Evolutionary conservation across 2,888 invertebrate species (phyloP), one percentile per base, ranked within the genome.

Genomic region (Epistrophe eligans): DNA sequence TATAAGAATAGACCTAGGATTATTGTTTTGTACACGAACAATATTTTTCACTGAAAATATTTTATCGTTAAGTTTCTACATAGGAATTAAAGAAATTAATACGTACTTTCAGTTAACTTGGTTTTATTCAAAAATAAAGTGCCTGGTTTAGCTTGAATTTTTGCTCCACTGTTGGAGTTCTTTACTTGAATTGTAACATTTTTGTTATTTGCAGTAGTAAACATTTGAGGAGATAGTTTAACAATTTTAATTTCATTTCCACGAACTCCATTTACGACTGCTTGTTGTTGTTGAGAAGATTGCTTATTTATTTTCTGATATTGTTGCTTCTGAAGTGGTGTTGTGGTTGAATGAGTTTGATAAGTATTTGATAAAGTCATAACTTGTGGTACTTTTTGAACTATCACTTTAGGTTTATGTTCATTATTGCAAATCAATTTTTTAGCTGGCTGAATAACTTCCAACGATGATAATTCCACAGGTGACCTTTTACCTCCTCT

Each of bases 1-100:
- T 28, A 97, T 93, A 17, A 96, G 93, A 83, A 97, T 95, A 0
- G 96, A 96, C 17, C 96, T 93, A 6, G 95, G 94, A 90, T 94
- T 94, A 38, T 84, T 67, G 76, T 89, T 90, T 77, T 90, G 90
- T 9, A 89, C 88, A 17, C 89, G 90, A 52, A 89, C 88, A 19
- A 89, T 66, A 84, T 90, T 90, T 70, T 88, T 89, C 52, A 88
- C 89, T 89, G 57, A 5, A 74, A 70, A 17, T 9, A 19, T 28
- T 15, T 15, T 4, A 10, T 32, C 7, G 9, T 8, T 55, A 15
- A 55, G 28, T 28, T 55, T 28, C n/a, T 55, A 10, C 11, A 7
- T 11, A 19, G 8, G 9, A 28, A 55, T 32, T 4, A 9, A 5
- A 24, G 15, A 40, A 11, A 32, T 13, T 1, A 11, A 60, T 5